Evolutionary conservation across 2,797 vertebrate genomes (phyloP), one percentile per base, ranked within the genome.

Genomic region (Etheostoma perlongum): DNA sequence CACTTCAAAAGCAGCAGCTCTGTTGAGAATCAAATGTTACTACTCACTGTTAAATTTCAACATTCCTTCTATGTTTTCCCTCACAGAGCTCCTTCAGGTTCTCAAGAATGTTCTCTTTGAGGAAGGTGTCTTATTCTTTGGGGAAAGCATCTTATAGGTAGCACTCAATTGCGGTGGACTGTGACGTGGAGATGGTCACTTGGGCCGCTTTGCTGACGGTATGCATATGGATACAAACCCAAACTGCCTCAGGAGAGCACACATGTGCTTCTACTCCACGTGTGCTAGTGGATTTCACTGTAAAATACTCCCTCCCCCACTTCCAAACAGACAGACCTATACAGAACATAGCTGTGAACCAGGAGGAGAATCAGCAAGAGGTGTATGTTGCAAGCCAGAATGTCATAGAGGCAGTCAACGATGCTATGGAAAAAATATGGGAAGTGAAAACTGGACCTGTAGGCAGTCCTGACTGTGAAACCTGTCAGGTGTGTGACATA

Each of bases 321-420:
- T 96, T 97, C 40, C 84, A 94, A 0, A 88, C 95, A 0, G 57
- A 82, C 2, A 90, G 89, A 18, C 87, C 87, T 0, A 95, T 99
- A 69, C 98, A 99, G 89, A 98, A 97, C 12, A 70, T 97, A 4
- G 95, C 77, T 0, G 68, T 96, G 73, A 89, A 95, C 3, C 0
- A 2, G 36, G 4, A 92, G 0, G n/a, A 0, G 6, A 12, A 87
- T 1, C 25, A 0, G 11, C 58, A 0, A 2, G 79, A 93, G 0
- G 27, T 97, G 53, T 98, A 97, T 2, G 86, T 99, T 75, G 96
- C 95, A 1, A 71, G 94, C 19, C 96, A 94, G 82, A 99, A 99
- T 81, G 90, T 85, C 2, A 92, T 99, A 44, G 90, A 96, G 18
- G 85, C 96, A 30, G 78, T 97, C 55, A 83, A 90, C 58, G 6